A percentile compares a stretch with the other conserved stretches of the same genome.
Conservation (phyloP, 2,113 vertebrate genomes). For the Rousettus leschenaultii region DNA sequence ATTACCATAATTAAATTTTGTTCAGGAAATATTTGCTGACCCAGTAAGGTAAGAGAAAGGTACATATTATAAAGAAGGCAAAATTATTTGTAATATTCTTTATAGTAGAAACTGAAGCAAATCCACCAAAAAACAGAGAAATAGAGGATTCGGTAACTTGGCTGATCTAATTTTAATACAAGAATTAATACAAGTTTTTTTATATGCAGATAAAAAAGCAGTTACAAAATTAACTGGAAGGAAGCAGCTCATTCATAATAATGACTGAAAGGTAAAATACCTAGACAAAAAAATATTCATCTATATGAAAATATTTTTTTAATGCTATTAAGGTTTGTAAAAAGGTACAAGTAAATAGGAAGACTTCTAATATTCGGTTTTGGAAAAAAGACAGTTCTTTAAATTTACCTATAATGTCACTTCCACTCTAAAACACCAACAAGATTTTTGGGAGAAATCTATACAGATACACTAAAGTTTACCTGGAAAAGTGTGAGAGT, state of each 20-base stretch:
- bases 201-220: neutral
- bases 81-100: neutral
- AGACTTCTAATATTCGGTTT: neutral
- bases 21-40: neutral
- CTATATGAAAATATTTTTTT: neutral
- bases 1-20: neutral
- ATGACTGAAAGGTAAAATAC: neutral
- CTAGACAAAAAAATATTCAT: neutral
- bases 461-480: neutral
- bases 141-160: neutral
- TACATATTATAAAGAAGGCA: neutral
- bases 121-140: neutral
- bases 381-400: neutral
- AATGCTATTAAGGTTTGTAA: neutral
- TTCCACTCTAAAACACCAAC: neutral
- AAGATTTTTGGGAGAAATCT: neutral
- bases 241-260: neutral
- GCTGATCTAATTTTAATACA: neutral
- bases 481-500: neutral
- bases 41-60: neutral
- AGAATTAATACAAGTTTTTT: neutral
- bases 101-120: neutral
- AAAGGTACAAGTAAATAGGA: neutral
- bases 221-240: neutral
- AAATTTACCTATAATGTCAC: neutral